phyloP scores from a whole-genome alignment of 2,888 invertebrate species.

The Rhimphoctona megacephalus region DNA sequence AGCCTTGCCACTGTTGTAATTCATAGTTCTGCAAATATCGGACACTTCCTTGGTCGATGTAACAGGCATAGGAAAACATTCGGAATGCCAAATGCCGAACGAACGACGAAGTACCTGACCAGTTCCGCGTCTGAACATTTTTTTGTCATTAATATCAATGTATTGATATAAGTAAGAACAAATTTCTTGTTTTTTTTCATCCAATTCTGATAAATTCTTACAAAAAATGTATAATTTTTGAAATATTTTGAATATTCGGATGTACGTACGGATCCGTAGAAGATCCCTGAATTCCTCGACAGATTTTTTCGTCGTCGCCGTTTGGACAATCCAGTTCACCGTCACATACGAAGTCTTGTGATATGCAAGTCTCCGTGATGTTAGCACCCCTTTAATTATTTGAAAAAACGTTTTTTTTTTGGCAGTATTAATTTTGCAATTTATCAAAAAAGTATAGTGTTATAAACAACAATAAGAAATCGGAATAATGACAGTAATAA shows the following conservation, averaged over 20 bases:
- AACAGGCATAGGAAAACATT: conserved; percentile 86
- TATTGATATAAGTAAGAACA: too few relatives aligned
- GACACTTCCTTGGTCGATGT: conserved; percentile 84
- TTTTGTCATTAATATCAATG: conserved; percentile 9
- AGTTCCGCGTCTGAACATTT: conserved; percentile 85
- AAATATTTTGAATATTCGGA: not conserved
- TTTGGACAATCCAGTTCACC: conserved; percentile 90
- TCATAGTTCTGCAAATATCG: conserved; percentile 88
- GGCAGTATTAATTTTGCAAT: not conserved
- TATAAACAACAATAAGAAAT: not conserved
- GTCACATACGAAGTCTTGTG: conserved; percentile 92
- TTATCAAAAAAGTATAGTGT: not conserved
- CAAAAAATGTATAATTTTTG: not conserved
- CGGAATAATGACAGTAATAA: not conserved
- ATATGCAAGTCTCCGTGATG: conserved; percentile 86
- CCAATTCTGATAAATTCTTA: not conserved
- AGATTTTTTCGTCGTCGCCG: conserved; percentile 90
- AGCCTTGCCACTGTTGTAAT: conserved; percentile 86
- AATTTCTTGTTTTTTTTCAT: not conserved
- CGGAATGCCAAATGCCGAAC: conserved; percentile 90
- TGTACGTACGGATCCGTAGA: conserved; percentile 77
- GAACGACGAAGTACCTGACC: conserved; percentile 89
- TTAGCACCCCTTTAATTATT: conserved; percentile 54
- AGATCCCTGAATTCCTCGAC: conserved; percentile 86
- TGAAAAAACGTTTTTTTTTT: not conserved